Percentiles rank a stretch among this genome's conserved stretches.
These are phyloP conservation scores for Chloropsis cyanopogon DNA, from an alignment of 2,113 vertebrate species.

Conservation along the genomic window DNA sequence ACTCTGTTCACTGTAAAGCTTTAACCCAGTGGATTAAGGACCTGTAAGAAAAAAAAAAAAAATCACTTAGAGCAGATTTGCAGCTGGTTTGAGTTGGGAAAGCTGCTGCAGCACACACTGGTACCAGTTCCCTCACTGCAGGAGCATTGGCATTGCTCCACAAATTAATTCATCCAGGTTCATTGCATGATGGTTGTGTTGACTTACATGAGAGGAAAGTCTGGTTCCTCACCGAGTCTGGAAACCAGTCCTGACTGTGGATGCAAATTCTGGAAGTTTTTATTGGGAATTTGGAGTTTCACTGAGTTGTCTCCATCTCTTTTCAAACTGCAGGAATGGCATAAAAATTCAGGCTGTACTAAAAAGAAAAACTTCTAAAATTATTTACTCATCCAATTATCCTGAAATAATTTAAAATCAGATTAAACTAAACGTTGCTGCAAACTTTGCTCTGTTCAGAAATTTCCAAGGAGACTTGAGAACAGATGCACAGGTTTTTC, in stretches of 20 bases:
- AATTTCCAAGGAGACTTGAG: neutral
- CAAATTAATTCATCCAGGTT: neutral
- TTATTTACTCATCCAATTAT: neutral
- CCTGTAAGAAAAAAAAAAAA: neutral
- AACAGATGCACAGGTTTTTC: neutral
- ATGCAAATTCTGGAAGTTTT: neutral
- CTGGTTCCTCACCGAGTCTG: neutral
- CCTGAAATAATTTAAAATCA: neutral
- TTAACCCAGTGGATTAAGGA: neutral
- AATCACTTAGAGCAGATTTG: neutral
- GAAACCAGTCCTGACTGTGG: neutral
- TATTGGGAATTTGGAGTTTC: neutral
- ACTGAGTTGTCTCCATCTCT: neutral
- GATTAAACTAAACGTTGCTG: neutral
- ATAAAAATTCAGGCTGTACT: neutral
- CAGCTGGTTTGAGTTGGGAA: neutral
- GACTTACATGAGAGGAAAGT: neutral
- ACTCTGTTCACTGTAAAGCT: conserved; percentile 33
- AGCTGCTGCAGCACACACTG: neutral
- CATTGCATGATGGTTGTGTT: accelerated
- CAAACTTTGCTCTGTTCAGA: neutral
- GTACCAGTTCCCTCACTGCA: neutral
- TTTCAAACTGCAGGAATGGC: neutral
- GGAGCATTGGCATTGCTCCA: neutral
- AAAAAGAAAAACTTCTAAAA: neutral